Base-by-base conservation (phyloP, 2,797 vertebrate species). In the Galaxias olidus region DNA sequence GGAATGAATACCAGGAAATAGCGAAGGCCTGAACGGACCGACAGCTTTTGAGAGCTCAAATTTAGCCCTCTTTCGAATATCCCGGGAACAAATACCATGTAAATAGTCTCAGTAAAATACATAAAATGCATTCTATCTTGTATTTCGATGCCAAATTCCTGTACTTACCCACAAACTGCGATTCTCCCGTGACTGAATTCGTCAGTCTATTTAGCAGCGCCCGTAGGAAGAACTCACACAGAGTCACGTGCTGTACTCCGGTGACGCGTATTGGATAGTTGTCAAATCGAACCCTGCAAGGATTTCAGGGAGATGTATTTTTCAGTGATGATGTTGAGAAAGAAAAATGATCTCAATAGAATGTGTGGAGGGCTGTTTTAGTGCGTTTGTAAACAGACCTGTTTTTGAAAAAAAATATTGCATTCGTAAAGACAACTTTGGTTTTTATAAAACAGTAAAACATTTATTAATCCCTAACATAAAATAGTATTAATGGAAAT, bases 101-200 rank as follows among this genome's bases (percentile, higher is more conserved):
- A 9, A 44, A 42, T 14, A 7, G 17, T 66, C 51, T 40, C n/a
- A 4, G 47, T 49, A 64, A 59, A 65, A 54, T 0, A 52, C 45
- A 49, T 51, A 20, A 30, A 40, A 57, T 15, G 18, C 20, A 43
- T 61, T 8, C 11, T 8, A 9, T 43, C 0, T 15, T 17, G 10
- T 10, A n/a, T 69, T 46, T 51, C 10, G 6, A 40, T 45, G 42
- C 57, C 58, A 66, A 65, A 70, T 19, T 19, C 51, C 3, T 17
- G 59, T 62, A 81, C 83, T 85, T 73, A 85, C 78, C 80, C 77
- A 61, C 59, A 76, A 77, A 75, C 63, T 67, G 73, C 54, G 70
- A 78, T 69, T 72, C 68, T 78, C 47, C 61, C 63, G 67, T 63
- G 68, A 56, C 72, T 66, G 64, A 43, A 63, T 77, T 70, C 70